phyloP scores from a whole-genome alignment of 2,888 invertebrate species.

The Diarsia mendica region DNA sequence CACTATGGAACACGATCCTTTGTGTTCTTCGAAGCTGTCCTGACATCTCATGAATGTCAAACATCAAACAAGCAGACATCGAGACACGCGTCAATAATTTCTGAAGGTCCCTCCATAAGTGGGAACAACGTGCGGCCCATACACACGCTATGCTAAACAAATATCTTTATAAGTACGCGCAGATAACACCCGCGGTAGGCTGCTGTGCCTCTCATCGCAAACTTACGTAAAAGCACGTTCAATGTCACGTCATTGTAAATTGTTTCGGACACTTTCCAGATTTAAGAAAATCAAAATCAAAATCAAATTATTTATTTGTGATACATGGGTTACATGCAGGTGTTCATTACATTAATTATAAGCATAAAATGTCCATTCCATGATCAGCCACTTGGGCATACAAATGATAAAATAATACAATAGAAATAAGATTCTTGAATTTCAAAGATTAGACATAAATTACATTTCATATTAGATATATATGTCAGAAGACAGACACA shows the following conservation, averaged over 20 bases:
- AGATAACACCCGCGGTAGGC: background rate
- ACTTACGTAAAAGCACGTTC: background rate
- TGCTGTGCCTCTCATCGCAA: background rate
- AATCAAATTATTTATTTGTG: no score
- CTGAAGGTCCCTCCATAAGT: constrained; percentile 47
- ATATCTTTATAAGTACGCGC: constrained; percentile 29
- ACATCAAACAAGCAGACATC: constrained; percentile 21
- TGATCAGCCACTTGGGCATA: no score
- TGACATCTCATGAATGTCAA: constrained; percentile 35
- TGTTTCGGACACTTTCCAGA: background rate
- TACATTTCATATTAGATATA: no score
- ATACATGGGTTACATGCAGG: no score
- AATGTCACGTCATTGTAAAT: background rate
- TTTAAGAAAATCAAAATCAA: no score
- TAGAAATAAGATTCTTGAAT: no score
- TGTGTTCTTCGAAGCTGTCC: background rate
- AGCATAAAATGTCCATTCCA: no score
- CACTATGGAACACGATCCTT: constrained; percentile 17
- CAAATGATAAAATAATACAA: no score
- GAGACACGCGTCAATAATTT: constrained; percentile 34
- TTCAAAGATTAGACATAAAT: no score
- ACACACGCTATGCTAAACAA: constrained; percentile 40
- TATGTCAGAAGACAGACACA: no score
- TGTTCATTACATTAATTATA: no score
- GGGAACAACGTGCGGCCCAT: constrained; percentile 28